A percentile compares a stretch with the other conserved stretches of the same genome.
Evolutionary conservation across 92 coral and sea anemone genomes (phyloP).

Genomic region (Epizoanthus scotinus): DNA sequence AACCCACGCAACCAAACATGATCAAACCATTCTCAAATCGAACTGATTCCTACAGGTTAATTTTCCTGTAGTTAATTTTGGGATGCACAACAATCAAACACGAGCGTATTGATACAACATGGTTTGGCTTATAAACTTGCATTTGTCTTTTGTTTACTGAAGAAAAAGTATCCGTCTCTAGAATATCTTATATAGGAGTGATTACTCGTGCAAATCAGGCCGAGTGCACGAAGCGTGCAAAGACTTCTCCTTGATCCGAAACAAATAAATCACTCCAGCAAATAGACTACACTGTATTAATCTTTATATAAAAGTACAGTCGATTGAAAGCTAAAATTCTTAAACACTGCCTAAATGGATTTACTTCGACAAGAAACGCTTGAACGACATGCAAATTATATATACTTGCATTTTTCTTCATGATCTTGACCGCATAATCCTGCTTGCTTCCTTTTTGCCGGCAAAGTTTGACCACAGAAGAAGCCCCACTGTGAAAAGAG

Average conservation of each 20-base stretch:
- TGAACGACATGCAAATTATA: not conserved
- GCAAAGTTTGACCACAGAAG: conserved; percentile 84
- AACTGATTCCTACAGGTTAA: too few relatives aligned
- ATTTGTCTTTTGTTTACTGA: too few relatives aligned
- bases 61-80: too few relatives aligned
- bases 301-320: not conserved
- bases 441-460: conserved; percentile 80
- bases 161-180: too few relatives aligned
- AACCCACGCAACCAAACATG: conserved; percentile 31
- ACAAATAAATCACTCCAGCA: not conserved
- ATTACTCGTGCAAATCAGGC: not conserved
- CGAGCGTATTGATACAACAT: too few relatives aligned
- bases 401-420: conserved; percentile 87
- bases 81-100: too few relatives aligned
- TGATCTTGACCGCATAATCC: conserved; percentile 85
- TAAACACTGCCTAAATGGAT: not conserved
- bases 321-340: not conserved
- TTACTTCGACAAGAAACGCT: not conserved
- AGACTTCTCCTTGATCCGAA: not conserved
- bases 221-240: not conserved
- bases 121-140: too few relatives aligned
- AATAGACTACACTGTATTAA: not conserved
- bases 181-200: too few relatives aligned
- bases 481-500: conserved; percentile 83
- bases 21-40: not conserved